Percentiles rank a stretch among this genome's conserved stretches.
Evolutionary conservation across 2,797 vertebrate species (phyloP).

Genomic region (Pantherophis vulpinus): DNA sequence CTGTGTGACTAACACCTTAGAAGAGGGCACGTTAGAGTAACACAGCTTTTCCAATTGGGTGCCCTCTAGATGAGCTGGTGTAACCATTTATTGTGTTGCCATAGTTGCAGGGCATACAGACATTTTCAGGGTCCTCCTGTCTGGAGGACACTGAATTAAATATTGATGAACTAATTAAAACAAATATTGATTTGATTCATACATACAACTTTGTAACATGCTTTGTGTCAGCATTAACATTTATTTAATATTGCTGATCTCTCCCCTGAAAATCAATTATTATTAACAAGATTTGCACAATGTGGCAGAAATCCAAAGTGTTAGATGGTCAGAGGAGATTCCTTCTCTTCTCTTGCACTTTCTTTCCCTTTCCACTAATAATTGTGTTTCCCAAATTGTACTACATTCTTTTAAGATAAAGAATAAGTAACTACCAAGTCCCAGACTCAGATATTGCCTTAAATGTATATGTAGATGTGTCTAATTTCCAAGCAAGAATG

Average conservation of each 20-base stretch:
- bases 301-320: background rate
- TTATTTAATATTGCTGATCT: background rate
- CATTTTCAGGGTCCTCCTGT: background rate
- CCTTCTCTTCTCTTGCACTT: background rate
- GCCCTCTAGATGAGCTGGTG: background rate
- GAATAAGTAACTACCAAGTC: too few relatives aligned
- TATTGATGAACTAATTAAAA: background rate
- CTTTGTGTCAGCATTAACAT: slow-evolving; percentile 17
- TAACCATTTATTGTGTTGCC: background rate
- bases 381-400: background rate
- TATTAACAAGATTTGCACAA: background rate
- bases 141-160: background rate
- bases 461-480: too few relatives aligned
- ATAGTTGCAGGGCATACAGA: background rate
- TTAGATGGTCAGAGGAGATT: slow-evolving; percentile 10
- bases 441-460: background rate
- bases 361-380: slow-evolving; percentile 19
- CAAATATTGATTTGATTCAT: background rate
- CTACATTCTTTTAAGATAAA: background rate
- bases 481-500: background rate
- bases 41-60: background rate
- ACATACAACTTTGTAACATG: background rate
- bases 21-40: background rate
- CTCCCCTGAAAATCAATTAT: background rate
- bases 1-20: background rate